Evolutionary conservation across 2,888 invertebrate genomes (phyloP).

Genomic region (Ophonus ardosiacus): DNA sequence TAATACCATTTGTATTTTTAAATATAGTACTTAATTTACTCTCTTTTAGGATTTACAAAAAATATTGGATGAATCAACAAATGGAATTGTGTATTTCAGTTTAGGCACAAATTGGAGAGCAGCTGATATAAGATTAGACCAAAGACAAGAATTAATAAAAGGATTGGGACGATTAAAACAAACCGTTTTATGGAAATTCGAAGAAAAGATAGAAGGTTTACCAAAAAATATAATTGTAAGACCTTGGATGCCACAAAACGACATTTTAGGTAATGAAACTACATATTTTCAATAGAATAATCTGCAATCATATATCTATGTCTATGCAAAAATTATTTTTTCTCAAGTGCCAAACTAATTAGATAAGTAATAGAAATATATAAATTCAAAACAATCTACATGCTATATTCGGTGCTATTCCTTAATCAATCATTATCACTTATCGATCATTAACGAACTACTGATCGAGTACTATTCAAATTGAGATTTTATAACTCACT

Average conservation of each 20-base stretch:
- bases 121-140: slow-evolving; percentile 69
- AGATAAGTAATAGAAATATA: too few relatives aligned
- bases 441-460: too few relatives aligned
- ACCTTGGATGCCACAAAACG: slow-evolving; percentile 74
- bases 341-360: too few relatives aligned
- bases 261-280: slow-evolving; percentile 71
- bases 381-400: too few relatives aligned
- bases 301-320: neutral
- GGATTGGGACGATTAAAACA: slow-evolving; percentile 72
- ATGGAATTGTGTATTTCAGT: slow-evolving; percentile 69
- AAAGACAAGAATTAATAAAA: slow-evolving; percentile 69
- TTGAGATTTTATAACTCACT: too few relatives aligned
- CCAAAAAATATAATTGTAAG: slow-evolving; percentile 65
- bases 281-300: neutral
- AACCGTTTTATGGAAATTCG: too few relatives aligned
- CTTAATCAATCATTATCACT: too few relatives aligned
- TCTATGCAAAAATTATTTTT: too few relatives aligned
- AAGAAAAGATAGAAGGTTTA: slow-evolving; percentile 68
- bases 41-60: slow-evolving; percentile 70
- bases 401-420: too few relatives aligned
- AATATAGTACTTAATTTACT: slow-evolving; percentile 61
- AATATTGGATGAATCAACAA: slow-evolving; percentile 70
- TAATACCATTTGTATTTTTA: slow-evolving; percentile 70
- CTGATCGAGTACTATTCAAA: too few relatives aligned
- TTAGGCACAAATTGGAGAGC: slow-evolving; percentile 72